A percentile compares a stretch with the other conserved stretches of the same genome.
Evolutionary conservation across 2,888 invertebrate species (phyloP).

Genomic region (Calameuta pallipes): DNA sequence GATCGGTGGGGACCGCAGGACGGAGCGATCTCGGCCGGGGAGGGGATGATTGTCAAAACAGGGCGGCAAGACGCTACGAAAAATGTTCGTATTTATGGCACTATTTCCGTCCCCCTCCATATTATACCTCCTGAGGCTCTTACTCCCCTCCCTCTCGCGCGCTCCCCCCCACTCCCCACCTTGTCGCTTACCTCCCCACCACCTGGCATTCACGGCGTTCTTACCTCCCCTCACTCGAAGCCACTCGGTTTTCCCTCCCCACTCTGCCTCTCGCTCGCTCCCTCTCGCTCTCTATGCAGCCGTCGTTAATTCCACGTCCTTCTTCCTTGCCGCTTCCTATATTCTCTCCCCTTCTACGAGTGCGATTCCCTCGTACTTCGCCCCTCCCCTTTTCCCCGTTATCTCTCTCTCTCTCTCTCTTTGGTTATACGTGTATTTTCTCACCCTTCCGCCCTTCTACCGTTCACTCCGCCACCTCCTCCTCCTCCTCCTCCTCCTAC

Average conservation of each 20-base stretch:
- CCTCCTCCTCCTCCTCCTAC: slow-evolving; percentile 22
- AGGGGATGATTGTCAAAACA: slow-evolving; percentile 59
- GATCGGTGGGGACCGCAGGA: slow-evolving; percentile 8
- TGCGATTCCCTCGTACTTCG: slow-evolving; percentile 18
- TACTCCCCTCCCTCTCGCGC: neutral
- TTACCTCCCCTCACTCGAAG: slow-evolving; percentile 20
- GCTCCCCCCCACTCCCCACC: slow-evolving; percentile 7
- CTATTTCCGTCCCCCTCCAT: slow-evolving; percentile 50
- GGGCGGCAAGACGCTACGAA: slow-evolving; percentile 57
- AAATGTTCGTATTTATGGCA: slow-evolving; percentile 62
- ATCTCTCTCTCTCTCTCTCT: slow-evolving; percentile 5
- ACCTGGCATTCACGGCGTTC: slow-evolving; percentile 8
- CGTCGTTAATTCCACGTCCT: slow-evolving; percentile 13
- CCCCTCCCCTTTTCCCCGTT: neutral
- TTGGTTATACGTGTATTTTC: neutral
- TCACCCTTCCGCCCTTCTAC: slow-evolving; percentile 2
- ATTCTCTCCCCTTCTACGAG: slow-evolving; percentile 11
- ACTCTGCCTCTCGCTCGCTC: slow-evolving; percentile 29
- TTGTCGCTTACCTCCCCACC: slow-evolving; percentile 1
- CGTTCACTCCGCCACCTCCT: slow-evolving; percentile 19
- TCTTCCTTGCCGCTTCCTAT: slow-evolving; percentile 27
- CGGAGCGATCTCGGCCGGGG: slow-evolving; percentile 18
- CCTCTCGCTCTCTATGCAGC: slow-evolving; percentile 12
- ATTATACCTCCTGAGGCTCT: neutral
- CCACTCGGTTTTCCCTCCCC: slow-evolving; percentile 29